Conservation (phyloP, 1,140 invertebrate genomes). For the Acromyrmex charruanus region DNA sequence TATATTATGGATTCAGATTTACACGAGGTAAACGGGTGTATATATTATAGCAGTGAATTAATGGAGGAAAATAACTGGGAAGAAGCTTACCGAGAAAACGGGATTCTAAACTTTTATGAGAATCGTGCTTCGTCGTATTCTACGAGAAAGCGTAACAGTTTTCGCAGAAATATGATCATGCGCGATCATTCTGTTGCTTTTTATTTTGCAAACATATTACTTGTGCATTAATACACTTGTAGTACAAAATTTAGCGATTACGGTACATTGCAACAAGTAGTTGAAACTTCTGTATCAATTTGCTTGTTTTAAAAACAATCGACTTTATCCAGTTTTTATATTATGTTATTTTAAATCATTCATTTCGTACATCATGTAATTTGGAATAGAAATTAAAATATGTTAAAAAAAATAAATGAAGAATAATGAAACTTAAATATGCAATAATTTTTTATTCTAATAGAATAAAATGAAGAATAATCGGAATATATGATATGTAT, state of each 20-base stretch:
- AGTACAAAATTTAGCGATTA: not conserved
- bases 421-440: not conserved
- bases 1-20: constrained; percentile 62
- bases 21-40: not conserved
- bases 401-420: not conserved
- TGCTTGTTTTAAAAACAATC: not conserved
- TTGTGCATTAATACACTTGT: not conserved
- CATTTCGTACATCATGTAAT: not conserved
- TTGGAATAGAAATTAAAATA: not conserved
- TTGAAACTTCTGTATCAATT: not conserved
- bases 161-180: not conserved
- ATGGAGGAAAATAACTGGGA: constrained; percentile 39
- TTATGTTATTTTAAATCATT: constrained; percentile 2
- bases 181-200: not conserved
- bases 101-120: constrained; percentile 48
- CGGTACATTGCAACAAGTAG: not conserved
- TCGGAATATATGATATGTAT: not conserved
- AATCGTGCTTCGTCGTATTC: constrained; percentile 20
- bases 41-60: constrained; percentile 16
- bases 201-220: not conserved
- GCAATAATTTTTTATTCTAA: not conserved
- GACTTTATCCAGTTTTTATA: not conserved
- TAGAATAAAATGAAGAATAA: not conserved
- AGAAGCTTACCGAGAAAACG: constrained; percentile 17
- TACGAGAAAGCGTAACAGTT: constrained; percentile 26